A percentile compares a stretch with the other conserved stretches of the same genome.
Conservation (phyloP, 2,797 vertebrate genomes). For the Lithobates sylvaticus region DNA sequence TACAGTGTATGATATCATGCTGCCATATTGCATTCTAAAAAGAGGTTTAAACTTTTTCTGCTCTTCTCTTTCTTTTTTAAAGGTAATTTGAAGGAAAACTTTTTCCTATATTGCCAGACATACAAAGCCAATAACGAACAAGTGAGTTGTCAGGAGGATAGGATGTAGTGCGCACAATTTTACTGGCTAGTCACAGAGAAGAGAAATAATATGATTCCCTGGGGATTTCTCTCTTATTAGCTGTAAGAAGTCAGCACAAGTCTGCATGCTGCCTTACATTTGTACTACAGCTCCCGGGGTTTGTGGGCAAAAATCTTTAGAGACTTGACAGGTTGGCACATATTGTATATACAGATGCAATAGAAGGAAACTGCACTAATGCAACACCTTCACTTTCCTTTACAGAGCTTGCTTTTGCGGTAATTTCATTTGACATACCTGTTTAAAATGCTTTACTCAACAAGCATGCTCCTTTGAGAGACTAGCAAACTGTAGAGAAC, state of each 20-base stretch:
- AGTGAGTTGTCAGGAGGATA: slow-evolving; percentile 55
- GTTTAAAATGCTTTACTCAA: slow-evolving; percentile 4
- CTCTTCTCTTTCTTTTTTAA: slow-evolving; percentile 6
- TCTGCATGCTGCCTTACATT: slow-evolving; percentile 51
- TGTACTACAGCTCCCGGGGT: slow-evolving; percentile 49
- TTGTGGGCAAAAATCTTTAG: slow-evolving; percentile 53
- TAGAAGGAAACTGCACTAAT: slow-evolving; percentile 28
- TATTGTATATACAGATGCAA: slow-evolving; percentile 46
- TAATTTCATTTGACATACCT: slow-evolving; percentile 20
- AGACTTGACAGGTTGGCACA: slow-evolving; percentile 27
- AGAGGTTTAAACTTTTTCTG: slow-evolving; percentile 8
- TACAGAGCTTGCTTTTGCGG: background rate
- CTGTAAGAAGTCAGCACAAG: slow-evolving; percentile 55
- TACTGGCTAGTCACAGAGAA: slow-evolving; percentile 47
- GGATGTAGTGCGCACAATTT: slow-evolving; percentile 55
- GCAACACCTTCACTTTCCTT: slow-evolving; percentile 15
- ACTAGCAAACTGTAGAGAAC: background rate
- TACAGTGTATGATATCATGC: background rate
- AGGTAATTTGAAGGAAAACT: slow-evolving; percentile 53
- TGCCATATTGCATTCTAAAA: slow-evolving; percentile 9
- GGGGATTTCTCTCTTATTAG: slow-evolving; percentile 58
- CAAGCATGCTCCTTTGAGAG: background rate
- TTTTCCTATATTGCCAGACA: slow-evolving; percentile 44
- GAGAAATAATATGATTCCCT: slow-evolving; percentile 53
- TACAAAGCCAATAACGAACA: slow-evolving; percentile 56